Evolutionary conservation across 1,140 invertebrate genomes (phyloP).

Genomic region (Zaprionus africanus): DNA sequence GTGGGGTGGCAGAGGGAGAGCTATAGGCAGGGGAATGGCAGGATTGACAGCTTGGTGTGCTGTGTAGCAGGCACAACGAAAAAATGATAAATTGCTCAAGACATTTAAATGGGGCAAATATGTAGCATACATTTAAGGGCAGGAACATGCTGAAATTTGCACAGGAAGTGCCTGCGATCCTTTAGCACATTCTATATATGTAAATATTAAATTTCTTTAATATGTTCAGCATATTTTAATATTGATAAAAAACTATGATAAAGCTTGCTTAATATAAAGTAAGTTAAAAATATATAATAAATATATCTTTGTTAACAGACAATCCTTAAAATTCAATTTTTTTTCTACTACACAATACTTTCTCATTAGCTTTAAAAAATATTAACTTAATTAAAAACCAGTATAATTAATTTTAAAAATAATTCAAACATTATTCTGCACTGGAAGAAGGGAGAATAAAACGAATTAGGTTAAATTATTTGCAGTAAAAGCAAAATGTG

Average conservation of each 20-base stretch:
- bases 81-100: constrained; percentile 13
- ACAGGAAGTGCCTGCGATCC: neutral
- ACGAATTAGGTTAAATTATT: neutral
- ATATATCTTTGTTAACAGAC: too few species aligned
- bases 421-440: neutral
- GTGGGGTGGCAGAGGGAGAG: neutral
- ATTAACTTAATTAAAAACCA: neutral
- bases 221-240: too few species aligned
- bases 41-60: neutral
- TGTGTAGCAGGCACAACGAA: neutral
- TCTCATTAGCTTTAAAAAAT: neutral
- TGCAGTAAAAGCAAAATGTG: neutral
- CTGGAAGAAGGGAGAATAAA: neutral
- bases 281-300: too few species aligned
- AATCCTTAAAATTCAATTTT: neutral
- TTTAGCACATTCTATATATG: neutral
- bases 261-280: neutral
- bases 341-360: neutral
- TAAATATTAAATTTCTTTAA: too few species aligned
- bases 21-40: neutral
- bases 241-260: neutral
- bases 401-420: neutral
- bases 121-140: neutral
- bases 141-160: neutral
- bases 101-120: constrained; percentile 10